These are phyloP conservation scores for Neofelis nebulosa DNA, from an alignment of 2,113 vertebrate species.

Conservation along the genomic window DNA sequence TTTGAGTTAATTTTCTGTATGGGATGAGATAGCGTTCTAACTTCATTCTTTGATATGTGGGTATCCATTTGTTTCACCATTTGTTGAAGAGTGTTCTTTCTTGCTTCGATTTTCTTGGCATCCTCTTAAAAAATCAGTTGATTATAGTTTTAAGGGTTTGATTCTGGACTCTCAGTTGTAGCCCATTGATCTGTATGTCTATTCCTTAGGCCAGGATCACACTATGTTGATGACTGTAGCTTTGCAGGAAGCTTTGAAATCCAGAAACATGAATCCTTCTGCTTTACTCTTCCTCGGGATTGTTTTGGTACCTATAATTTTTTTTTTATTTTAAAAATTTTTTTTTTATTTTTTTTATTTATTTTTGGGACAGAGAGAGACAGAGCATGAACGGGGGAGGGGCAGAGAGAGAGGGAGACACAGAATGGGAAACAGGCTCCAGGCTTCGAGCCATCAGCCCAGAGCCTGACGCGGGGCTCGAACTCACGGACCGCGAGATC, in stretches of 20 bases:
- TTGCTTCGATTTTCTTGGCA: background rate
- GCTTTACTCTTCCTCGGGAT: background rate
- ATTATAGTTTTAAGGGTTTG: background rate
- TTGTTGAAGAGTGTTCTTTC: slow-evolving; percentile 14
- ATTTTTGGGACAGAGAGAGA: too few species aligned
- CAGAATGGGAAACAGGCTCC: too few species aligned
- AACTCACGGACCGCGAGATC: too few species aligned
- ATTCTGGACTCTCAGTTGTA: background rate
- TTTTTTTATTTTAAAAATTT: too few species aligned
- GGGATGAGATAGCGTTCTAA: background rate
- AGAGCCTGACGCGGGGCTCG: too few species aligned
- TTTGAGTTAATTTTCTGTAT: slow-evolving; percentile 29
- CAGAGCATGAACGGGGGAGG: too few species aligned
- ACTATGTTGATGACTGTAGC: background rate
- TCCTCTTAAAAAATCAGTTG: slow-evolving; percentile 41
- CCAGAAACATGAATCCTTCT: background rate
- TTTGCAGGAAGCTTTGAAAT: slow-evolving; percentile 43
- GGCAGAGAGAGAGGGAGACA: too few species aligned
- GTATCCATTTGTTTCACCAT: background rate
- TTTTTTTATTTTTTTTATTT: too few species aligned
- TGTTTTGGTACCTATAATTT: background rate
- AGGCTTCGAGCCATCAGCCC: too few species aligned
- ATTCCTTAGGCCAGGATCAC: background rate
- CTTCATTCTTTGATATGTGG: background rate
- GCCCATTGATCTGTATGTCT: background rate